Evolutionary conservation across 2,888 invertebrate genomes (phyloP), one percentile per base, ranked within the genome.

Genomic region (Trichopria drosophilae): DNA sequence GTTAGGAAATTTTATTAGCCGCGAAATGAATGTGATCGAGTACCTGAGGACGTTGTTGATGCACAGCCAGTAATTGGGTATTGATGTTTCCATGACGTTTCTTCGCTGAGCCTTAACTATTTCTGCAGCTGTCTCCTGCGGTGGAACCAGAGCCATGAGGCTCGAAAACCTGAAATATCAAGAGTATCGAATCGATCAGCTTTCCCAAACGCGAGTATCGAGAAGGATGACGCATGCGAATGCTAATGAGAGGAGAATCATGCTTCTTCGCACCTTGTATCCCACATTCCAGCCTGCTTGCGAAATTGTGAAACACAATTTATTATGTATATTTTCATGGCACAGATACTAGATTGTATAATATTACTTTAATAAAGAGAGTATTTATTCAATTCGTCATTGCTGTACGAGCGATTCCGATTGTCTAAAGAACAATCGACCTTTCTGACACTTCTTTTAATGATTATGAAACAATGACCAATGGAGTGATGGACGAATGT

Each of bases 51-150:
- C 10, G 43, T 79, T 77, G 62, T 84, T 84, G 18, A 85, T 58
- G 46, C 79, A 75, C 46, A 81, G 72, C 53, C 83, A 81, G 6
- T 78, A 79, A 54, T 78, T 76, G 0, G 90, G 90, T 36, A 89
- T 81, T 22, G 87, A 80, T 10, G 80, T 76, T 70, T 87, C 86
- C 29, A 61, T 59, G 44, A 82, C 71, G 41, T 85, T 81, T 58
- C 82, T 78, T 50, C 87, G 77, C 59, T 88, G 85, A 0, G 88
- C 87, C 41, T 78, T 76, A 41, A 89, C 80, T 66, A 90, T 88
- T 57, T 79, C 73, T 42, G 79, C 76, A 1, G 85, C 88, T 1
- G 86, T 87, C 53, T 81, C 79, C 55, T 82, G 77, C 1, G 87
- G 80, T 5, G 81, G 70, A 34, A 88, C 77, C 65, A 88, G 72